These are phyloP conservation scores for Platyscapa corneri DNA, from an alignment of 1,140 invertebrate species.

Conservation along the genomic window DNA sequence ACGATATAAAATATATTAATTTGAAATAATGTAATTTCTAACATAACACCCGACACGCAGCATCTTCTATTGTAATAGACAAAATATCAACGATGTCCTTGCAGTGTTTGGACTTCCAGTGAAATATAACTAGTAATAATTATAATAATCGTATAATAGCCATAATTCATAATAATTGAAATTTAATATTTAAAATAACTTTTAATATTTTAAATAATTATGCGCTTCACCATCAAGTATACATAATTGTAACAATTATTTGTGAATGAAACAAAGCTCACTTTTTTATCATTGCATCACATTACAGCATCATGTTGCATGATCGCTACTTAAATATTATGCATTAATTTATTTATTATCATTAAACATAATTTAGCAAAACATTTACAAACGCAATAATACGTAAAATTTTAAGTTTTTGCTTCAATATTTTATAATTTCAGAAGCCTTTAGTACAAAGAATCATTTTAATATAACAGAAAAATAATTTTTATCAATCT, in stretches of 20 bases:
- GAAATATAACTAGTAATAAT: slow-evolving; percentile 57
- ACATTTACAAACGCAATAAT: slow-evolving; percentile 45
- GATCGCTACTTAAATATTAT: slow-evolving; percentile 30
- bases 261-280: slow-evolving; percentile 15
- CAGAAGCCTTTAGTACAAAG: slow-evolving; percentile 41
- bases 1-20: slow-evolving; percentile 70
- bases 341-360: slow-evolving; percentile 18
- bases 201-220: slow-evolving; percentile 43
- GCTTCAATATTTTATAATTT: slow-evolving; percentile 29
- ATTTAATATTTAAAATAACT: slow-evolving; percentile 44
- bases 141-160: slow-evolving; percentile 38
- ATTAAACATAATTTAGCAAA: slow-evolving; percentile 41
- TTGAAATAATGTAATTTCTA: slow-evolving; percentile 73
- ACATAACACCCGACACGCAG: slow-evolving; percentile 68
- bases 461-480: slow-evolving; percentile 22
- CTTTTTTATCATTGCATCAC: slow-evolving; percentile 7
- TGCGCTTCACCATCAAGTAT: slow-evolving; percentile 32
- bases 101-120: slow-evolving; percentile 59
- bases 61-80: slow-evolving; percentile 58
- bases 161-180: slow-evolving; percentile 32
- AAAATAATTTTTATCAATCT: background rate
- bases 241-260: slow-evolving; percentile 44
- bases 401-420: slow-evolving; percentile 22
- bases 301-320: slow-evolving; percentile 13
- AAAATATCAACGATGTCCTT: slow-evolving; percentile 64